Base-by-base conservation (phyloP, 2,888 invertebrate genomes). In the Lacanobia wlatinum region DNA sequence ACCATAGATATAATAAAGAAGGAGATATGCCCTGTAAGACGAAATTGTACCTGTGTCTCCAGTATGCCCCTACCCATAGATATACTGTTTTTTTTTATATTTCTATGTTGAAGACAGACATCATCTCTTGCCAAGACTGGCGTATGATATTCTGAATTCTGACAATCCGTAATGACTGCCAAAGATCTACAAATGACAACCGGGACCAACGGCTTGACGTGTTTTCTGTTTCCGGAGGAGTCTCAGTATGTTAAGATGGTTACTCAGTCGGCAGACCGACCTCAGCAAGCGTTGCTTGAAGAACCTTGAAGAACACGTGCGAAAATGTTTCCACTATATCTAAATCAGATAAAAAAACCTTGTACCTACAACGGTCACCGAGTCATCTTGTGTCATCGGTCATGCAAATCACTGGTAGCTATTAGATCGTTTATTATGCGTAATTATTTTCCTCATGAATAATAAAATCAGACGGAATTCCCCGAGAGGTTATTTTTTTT, bases 401-500 rank as follows among this genome's bases (percentile, higher is more conserved):
- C 60, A 74, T 60, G 34, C 9, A 43, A 48, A 34, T 43, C 16
- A 8, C 1, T 40, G 2, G 12, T 2, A 43, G 3, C 2, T 34
- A 5, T 0, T 34, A 34, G 34, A 34, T 16, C 7, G 1, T 63
- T 71, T 21, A 48, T 55, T 52, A 48, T 21, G 38, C 43, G 8
- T 50, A 73, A 52, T 52, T 75, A 34, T 67, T n/a, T 10, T n/a
- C 21, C 18, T 55, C 38, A 76, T 73, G 63, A 79, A 60, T 78
- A 79, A 73, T 34, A 34, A 6, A 4, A 0, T 56, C 38, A 28
- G 28, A 46, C 5, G 73, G 73, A 55, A 53, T 73, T 76, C 79
- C 76, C 79, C 73, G 6, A 34, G 21, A 34, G 3, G 16, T 23
- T 52, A 9, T 16, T 43, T 52, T 52, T 70, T n/a, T 63, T 21